Base-by-base conservation (phyloP, 2,888 invertebrate genomes). In the Ochlodes sylvanus region DNA sequence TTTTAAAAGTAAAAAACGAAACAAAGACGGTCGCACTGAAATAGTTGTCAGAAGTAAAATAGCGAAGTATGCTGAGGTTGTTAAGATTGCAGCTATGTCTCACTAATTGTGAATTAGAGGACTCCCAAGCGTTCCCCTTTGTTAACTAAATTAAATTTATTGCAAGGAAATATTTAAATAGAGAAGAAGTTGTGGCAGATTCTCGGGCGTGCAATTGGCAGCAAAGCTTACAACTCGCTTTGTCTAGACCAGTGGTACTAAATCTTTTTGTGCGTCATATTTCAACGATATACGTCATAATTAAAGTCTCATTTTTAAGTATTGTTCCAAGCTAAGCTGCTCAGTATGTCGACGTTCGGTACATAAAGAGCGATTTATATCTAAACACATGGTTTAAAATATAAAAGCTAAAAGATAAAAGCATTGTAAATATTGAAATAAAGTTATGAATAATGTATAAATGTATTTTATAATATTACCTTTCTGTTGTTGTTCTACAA, bases 91-190 rank as follows among this genome's bases (percentile, higher is more conserved):
- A 81, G 80, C 84, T 74, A 86, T 84, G 85, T 87, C 84, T 86
- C 80, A 85, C 86, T 89, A 89, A 89, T 89, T 89, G 88, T 84
- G 87, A 85, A 69, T 70, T 71, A 74, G 73, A 70, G 80, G 82
- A 80, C 78, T 82, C 77, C 57, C 77, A 77, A 79, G 75, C 77
- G 77, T 80, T 84, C 82, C 77, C 84, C 81, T 89, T 88, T 89
- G 88, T 89, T 88, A 89, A 87, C 83, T 87, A 84, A 90, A 89
- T 89, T 88, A 88, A 89, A 88, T 89, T 89, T 89, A 90, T 90
- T 88, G 89, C 81, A 79, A 86, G 87, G 89, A 90, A 91, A 90
- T 90, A 89, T 89, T 90, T 89, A 88, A 90, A 90, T 85, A 83
- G 73, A 71, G 84, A 83, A 82, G 81, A 80, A 84, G 77, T 78